Base-by-base conservation (phyloP, 2,797 vertebrate genomes). In the Eremophila alpestris region DNA sequence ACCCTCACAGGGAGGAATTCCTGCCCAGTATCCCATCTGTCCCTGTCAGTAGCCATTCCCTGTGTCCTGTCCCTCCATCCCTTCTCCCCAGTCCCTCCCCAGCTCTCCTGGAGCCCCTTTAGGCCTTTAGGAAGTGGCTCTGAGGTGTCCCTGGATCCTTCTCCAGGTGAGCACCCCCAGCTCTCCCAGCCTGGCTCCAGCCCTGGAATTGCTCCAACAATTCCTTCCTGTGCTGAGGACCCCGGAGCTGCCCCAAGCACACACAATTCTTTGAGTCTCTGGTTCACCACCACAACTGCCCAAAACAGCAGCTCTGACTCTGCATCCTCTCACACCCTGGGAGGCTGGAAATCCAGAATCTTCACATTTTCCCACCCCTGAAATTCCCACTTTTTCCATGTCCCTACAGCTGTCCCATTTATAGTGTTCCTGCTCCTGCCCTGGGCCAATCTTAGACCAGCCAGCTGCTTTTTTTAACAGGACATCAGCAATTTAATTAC, bases 401-500 rank as follows among this genome's bases (percentile, higher is more conserved):
- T 71, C 40, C 4, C 82, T 62, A 2, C 29, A 79, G 90, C 77
- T 46, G 73, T 83, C 71, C 64, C 83, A 49, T 81, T 94, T 70
- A n/a, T 23, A 38, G 55, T 15, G 63, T 26, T 68, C 76, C 23
- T 29, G 74, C 77, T 83, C 78, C 55, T 49, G 65, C 86, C 62
- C 64, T 24, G 73, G 69, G 69, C 75, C 95, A 74, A 70, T 63
- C 93, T 81, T 24, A 83, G 91, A 32, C 30, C 87, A 91, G 82
- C 51, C 94, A 84, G 93, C 77, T 90, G 94, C 96, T 82, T 94
- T 97, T 96, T 96, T 94, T 91, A 94, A 64, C 91, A 94, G 90
- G 85, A 64, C 93, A 95, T 63, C 93, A 94, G 89, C 90, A 89
- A 94, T 95, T 97, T 97, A 96, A 96, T 97, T 95, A 94, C 94